Base-by-base conservation (phyloP, 2,797 vertebrate genomes). In the Pipistrellus pygmaeus region DNA sequence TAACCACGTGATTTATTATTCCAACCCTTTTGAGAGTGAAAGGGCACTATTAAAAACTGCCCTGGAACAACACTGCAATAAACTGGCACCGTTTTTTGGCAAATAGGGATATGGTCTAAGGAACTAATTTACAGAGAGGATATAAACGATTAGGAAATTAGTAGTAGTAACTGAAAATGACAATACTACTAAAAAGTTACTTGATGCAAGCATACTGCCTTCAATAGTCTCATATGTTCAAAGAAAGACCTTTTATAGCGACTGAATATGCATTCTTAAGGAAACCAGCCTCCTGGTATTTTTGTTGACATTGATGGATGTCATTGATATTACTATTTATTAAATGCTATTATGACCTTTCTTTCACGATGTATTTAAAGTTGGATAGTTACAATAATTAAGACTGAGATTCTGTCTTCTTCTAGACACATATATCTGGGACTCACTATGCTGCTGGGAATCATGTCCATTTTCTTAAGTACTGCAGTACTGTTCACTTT, bases 351-450 rank as follows among this genome's bases (percentile, higher is more conserved):
- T 11, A 5, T 41, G 32, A 66, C 5, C 18, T 91, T 60, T 27
- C 17, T 60, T 78, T 76, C 57, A 12, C 1, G 32, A 23, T 85
- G 83, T 51, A 81, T 95, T 86, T 85, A 46, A 62, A 51, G 11
- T 69, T 94, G 66, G 15, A 21, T 12, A 77, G 21, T 64, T 88
- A 46, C 9, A 64, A 10, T 84, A 88, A 95, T 88, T 77, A 21
- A 95, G 71, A 96, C 46, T 13, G 20, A 83, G 11, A n/a, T 46
- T 94, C 85, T 96, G 90, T 97, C 94, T 94, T 98, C 95, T 96
- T 97, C 86, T 97, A 98, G 98, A 91, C 95, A 98, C 23, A 97
- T 98, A 85, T 98, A 98, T 94, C 97, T 98, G 95, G 98, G 98
- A 68, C 95, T 98, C 91, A 98, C 98, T 57, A 64, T 98, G 90